Base-by-base conservation (phyloP, 2,888 invertebrate genomes). In the Endotricha flammealis region DNA sequence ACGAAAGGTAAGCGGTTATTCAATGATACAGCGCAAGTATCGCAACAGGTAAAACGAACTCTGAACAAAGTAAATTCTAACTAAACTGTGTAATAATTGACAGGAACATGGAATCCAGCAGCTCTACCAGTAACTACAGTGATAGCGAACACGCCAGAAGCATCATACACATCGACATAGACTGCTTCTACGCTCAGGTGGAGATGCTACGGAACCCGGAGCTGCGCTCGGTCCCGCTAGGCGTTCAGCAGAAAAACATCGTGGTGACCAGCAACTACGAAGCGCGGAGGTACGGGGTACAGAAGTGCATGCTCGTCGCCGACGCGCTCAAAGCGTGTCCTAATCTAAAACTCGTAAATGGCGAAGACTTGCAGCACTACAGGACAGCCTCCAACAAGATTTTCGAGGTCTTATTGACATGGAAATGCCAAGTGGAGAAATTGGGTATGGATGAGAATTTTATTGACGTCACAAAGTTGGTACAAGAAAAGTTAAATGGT, bases 151-250 rank as follows among this genome's bases (percentile, higher is more conserved):
- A 94, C 73, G 81, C 89, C 35, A 90, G 90, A 59, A 90, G 90
- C 43, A 92, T 95, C 50, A 89, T 95, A 59, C 95, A 95, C 68
- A 85, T 95, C 55, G 95, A 95, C 67, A 87, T 94, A 65, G 95
- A 95, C 71, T 95, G 92, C 70, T 95, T 93, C 78, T 95, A 95
- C 78, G 95, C 95, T 41, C 95, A 95, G 88, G 94, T 95, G 48
- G 95, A 95, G 79, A 93, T 92, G 88, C 69, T 92, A 38, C 89
- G 90, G 50, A 90, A 93, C 66, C 93, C 94, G 2, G 86, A 90
- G 53, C 74, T 93, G 35, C 86, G 88, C 44, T 79, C 82, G 35
- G 88, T 90, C 52, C 94, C 95, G 14, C 72, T 95, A 45, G 95
- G 95, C 34, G 90, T 96, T 22, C 92, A 95, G 69, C 95, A 96